phyloP scores from a whole-genome alignment of 2,797 vertebrate genomes.

The Mormyrops attenuatus region DNA sequence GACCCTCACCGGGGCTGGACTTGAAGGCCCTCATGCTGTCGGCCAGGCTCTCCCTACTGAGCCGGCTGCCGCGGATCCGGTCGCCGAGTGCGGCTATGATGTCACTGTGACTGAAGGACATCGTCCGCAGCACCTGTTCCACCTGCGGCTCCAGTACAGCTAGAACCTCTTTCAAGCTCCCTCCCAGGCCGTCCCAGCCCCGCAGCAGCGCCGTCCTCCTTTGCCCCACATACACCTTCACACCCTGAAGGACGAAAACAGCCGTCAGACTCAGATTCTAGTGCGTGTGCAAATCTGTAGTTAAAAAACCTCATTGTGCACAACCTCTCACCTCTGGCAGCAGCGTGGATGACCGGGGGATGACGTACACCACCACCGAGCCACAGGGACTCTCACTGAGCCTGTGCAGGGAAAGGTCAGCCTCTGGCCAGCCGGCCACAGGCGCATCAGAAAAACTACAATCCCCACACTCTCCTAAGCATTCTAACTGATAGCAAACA shows the following conservation, averaged over 20 bases:
- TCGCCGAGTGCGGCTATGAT: conserved; percentile 74
- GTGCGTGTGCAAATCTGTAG: neutral
- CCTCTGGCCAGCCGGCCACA: conserved; percentile 56
- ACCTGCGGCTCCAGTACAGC: conserved; percentile 57
- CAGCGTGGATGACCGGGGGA: conserved; percentile 69
- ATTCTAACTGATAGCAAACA: neutral
- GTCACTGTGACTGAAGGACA: conserved; percentile 81
- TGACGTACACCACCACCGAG: conserved; percentile 77
- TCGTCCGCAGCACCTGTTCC: conserved; percentile 66
- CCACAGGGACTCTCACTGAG: conserved; percentile 68
- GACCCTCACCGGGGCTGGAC: conserved; percentile 80
- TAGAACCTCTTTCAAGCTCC: conserved; percentile 57
- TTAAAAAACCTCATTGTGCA: neutral
- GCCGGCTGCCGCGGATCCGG: conserved; percentile 66
- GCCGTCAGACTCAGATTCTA: neutral
- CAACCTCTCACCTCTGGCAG: conserved; percentile 69
- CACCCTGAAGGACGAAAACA: conserved; percentile 47
- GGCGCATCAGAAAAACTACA: neutral
- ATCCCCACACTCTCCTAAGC: neutral
- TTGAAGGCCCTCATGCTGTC: conserved; percentile 84
- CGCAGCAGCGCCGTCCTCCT: conserved; percentile 75
- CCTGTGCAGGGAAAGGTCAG: conserved; percentile 63
- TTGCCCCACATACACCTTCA: conserved; percentile 70
- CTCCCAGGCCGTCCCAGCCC: conserved; percentile 42
- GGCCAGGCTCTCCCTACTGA: conserved; percentile 60